These are phyloP conservation scores for Micrasema longulum DNA, from an alignment of 1,140 invertebrate genomes.

Conservation along the genomic window DNA sequence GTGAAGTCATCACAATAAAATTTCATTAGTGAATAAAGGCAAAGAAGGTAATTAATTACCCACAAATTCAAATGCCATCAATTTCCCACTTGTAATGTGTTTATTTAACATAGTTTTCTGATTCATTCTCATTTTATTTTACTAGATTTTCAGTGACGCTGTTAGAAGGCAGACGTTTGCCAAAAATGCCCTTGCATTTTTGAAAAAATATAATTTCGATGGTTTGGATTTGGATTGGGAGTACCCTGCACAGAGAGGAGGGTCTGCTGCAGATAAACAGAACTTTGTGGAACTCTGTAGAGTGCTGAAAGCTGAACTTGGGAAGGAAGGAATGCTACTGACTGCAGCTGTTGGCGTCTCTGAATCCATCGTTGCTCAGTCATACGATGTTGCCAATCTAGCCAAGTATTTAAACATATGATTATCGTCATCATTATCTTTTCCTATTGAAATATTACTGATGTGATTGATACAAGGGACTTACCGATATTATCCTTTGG, in stretches of 20 bases:
- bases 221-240: constrained; percentile 89
- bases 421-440: neutral
- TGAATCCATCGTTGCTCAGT: constrained; percentile 65
- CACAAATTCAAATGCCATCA: no score
- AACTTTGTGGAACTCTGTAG: constrained; percentile 69
- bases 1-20: no score
- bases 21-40: no score
- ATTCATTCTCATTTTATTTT: no score
- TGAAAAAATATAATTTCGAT: constrained; percentile 77
- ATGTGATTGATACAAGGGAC: no score
- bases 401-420: constrained; percentile 53
- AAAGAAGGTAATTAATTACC: no score
- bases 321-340: constrained; percentile 66
- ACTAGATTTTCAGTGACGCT: constrained; percentile 67
- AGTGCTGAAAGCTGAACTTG: constrained; percentile 71
- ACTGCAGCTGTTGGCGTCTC: constrained; percentile 75
- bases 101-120: no score
- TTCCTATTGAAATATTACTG: no score
- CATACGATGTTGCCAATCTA: constrained; percentile 72
- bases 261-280: constrained; percentile 63
- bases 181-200: constrained; percentile 69
- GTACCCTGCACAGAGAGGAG: constrained; percentile 78
- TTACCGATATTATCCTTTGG: no score
- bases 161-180: constrained; percentile 70
- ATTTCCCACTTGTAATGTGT: no score